Percentiles rank a stretch among this genome's conserved stretches.
phyloP scores from a whole-genome alignment of 2,797 vertebrate genomes.

The Fratercula arctica region DNA sequence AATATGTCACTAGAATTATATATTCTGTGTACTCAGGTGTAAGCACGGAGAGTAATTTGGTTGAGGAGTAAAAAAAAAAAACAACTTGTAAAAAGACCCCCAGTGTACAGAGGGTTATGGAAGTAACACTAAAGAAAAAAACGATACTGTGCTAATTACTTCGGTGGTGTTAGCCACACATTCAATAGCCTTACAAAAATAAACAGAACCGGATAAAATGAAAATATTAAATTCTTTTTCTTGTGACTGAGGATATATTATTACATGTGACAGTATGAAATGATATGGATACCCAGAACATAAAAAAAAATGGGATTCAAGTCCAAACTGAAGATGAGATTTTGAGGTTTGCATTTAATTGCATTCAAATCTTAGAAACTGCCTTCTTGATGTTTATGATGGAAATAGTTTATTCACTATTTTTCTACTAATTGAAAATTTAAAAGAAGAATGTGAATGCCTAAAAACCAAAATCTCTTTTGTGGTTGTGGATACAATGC shows the following conservation, averaged over 20 bases:
- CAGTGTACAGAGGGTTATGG: background rate
- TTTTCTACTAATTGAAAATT: background rate
- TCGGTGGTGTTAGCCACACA: background rate
- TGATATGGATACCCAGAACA: background rate
- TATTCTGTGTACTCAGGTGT: background rate
- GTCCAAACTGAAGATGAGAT: background rate
- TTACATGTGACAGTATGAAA: background rate
- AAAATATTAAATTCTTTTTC: background rate
- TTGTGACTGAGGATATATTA: background rate
- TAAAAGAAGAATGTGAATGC: background rate
- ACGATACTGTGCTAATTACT: background rate
- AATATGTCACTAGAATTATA: slow-evolving; percentile 24
- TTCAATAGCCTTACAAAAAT: background rate
- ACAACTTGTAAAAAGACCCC: background rate
- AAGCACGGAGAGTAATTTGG: background rate
- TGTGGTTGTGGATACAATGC: background rate
- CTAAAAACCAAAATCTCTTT: background rate
- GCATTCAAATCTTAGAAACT: background rate
- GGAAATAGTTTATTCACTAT: background rate
- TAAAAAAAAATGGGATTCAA: background rate
- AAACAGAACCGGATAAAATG: background rate
- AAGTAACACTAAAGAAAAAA: background rate
- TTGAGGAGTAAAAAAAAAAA: background rate
- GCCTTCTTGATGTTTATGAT: background rate
- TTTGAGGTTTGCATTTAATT: background rate